Evolutionary conservation across 2,113 vertebrate genomes (phyloP).

Genomic region (Aegotheles bennettii): DNA sequence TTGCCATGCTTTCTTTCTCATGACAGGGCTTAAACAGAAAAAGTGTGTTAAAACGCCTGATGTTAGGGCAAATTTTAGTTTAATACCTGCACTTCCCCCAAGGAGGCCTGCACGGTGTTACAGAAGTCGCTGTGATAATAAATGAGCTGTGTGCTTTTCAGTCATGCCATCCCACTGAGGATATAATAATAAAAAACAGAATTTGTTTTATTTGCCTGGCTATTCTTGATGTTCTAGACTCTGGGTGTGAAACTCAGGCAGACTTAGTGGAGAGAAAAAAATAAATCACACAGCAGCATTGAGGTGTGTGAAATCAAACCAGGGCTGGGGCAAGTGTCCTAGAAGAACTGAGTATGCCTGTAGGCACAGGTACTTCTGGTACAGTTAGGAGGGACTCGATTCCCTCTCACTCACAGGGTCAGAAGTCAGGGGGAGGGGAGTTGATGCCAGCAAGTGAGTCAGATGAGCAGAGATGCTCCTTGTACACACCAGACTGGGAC

Average conservation of each 20-base stretch:
- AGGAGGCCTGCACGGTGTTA: background rate
- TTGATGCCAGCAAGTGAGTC: background rate
- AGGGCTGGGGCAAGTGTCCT: background rate
- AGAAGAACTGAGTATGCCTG: fast-evolving
- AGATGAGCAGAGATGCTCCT: background rate
- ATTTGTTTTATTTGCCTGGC: background rate
- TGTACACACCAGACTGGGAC: background rate
- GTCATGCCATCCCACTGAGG: background rate
- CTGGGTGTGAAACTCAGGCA: background rate
- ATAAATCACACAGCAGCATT: background rate
- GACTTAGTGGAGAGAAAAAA: background rate
- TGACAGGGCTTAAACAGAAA: background rate
- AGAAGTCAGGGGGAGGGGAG: background rate
- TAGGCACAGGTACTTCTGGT: background rate
- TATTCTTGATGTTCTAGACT: background rate
- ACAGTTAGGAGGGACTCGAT: background rate
- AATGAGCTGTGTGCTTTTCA: background rate
- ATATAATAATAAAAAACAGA: too few species aligned
- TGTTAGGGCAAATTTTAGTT: background rate
- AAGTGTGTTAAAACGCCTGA: background rate
- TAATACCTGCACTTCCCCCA: background rate
- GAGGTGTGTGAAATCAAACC: background rate
- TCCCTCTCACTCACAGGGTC: background rate
- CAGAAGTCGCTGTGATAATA: background rate
- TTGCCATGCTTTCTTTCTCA: background rate